phyloP scores from a whole-genome alignment of 2,888 invertebrate genomes.

The Cephus spinipes region DNA sequence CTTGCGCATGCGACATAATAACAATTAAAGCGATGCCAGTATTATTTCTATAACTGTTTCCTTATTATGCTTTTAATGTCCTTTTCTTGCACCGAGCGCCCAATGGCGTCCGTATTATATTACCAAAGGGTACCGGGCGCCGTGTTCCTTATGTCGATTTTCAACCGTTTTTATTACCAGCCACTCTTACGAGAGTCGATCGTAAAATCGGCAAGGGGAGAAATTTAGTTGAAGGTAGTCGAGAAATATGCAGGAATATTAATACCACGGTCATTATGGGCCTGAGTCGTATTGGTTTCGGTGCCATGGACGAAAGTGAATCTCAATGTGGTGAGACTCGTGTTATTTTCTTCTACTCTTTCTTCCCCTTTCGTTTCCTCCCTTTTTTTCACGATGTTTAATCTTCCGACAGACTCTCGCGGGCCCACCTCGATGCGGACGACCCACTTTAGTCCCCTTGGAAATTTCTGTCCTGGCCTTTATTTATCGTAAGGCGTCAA shows the following conservation, averaged over 20 bases:
- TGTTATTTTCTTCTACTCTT: background rate
- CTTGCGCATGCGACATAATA: background rate
- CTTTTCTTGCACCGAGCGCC: background rate
- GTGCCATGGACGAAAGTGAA: background rate
- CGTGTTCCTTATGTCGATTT: background rate
- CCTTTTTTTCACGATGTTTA: background rate
- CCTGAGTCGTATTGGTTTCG: background rate
- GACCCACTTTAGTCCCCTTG: background rate
- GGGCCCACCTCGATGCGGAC: background rate
- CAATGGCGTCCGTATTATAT: background rate
- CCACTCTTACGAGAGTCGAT: background rate
- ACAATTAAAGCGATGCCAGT: background rate
- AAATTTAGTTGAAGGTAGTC: background rate
- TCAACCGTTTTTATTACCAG: background rate
- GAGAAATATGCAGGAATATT: background rate
- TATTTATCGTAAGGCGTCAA: background rate
- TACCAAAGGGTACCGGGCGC: background rate
- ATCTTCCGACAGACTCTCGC: background rate
- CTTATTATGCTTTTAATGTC: background rate
- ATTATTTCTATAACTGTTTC: background rate
- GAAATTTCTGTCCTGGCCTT: background rate
- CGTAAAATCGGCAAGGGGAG: background rate
- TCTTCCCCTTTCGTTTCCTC: background rate
- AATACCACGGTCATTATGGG: background rate
- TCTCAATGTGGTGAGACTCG: background rate